Conservation (phyloP, 2,113 vertebrate species). For the Gymnorhina tibicen region DNA sequence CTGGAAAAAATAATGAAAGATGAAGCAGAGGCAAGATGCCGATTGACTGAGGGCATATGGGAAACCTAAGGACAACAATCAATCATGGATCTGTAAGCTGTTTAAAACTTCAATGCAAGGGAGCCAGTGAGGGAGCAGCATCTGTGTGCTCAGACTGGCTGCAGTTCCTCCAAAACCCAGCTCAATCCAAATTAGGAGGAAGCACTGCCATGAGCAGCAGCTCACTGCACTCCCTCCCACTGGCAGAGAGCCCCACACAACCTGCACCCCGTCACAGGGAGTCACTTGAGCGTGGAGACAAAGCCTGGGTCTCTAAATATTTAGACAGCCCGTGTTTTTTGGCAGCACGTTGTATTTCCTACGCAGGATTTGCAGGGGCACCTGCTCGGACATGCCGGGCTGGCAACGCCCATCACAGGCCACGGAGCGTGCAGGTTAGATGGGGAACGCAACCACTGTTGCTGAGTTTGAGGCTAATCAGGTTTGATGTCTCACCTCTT, state of each 20-base stretch:
- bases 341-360: not conserved
- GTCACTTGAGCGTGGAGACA: not conserved
- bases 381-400: slow-evolving; percentile 67
- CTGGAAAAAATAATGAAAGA: not conserved
- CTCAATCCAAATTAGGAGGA: not conserved
- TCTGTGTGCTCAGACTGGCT: not conserved
- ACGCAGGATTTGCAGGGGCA: slow-evolving; percentile 9
- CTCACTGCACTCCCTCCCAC: accelerated
- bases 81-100: not conserved
- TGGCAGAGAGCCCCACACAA: not conserved
- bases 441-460: slow-evolving; percentile 73
- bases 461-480: slow-evolving; percentile 80
- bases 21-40: not conserved
- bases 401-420: slow-evolving; percentile 66
- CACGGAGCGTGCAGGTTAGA: slow-evolving; percentile 68
- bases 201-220: not conserved
- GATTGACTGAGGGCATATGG: slow-evolving; percentile 26
- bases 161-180: not conserved
- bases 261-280: accelerated
- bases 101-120: not conserved
- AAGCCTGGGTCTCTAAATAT: not conserved
- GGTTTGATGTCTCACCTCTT: slow-evolving; percentile 91
- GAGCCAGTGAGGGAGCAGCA: not conserved
- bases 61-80: slow-evolving; percentile 13
- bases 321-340: not conserved